Percentiles rank a stretch among this genome's conserved stretches.
Evolutionary conservation across 2,113 vertebrate species (phyloP).

Genomic region (Oncorhynchus keta): DNA sequence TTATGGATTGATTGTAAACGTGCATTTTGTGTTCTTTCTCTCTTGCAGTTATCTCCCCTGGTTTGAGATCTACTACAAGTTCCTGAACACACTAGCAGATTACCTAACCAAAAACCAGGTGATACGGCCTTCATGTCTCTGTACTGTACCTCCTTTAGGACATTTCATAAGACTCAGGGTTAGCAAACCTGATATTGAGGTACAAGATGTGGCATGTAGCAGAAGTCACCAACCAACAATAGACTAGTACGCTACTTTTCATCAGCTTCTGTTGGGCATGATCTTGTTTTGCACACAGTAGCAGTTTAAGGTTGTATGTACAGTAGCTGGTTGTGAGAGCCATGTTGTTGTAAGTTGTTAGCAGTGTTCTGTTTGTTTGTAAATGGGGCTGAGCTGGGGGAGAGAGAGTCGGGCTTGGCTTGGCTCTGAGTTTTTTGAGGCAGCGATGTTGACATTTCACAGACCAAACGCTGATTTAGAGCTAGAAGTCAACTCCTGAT

Average conservation of each 20-base stretch:
- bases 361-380: slow-evolving; percentile 28
- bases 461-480: slow-evolving; percentile 75
- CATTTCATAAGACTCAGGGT: too few relatives aligned
- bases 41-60: slow-evolving; percentile 92
- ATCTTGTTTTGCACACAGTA: too few relatives aligned
- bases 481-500: slow-evolving; percentile 69
- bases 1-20: background rate
- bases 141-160: background rate
- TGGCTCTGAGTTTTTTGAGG: slow-evolving; percentile 55
- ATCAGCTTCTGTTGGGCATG: too few relatives aligned
- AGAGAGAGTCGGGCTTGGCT: slow-evolving; percentile 47
- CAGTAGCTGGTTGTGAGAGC: slow-evolving; percentile 24
- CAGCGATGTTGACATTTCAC: slow-evolving; percentile 76
- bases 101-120: slow-evolving; percentile 95
- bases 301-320: background rate
- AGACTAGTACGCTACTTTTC: too few relatives aligned
- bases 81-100: slow-evolving; percentile 95
- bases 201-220: too few relatives aligned
- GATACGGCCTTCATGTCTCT: slow-evolving; percentile 22
- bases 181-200: too few relatives aligned
- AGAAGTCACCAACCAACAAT: too few relatives aligned
- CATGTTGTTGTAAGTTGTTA: slow-evolving; percentile 31
- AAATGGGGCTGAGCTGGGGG: slow-evolving; percentile 47
- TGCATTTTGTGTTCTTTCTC: slow-evolving; percentile 22
- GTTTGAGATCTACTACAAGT: slow-evolving; percentile 98